Evolutionary conservation across 2,797 vertebrate species (phyloP), one percentile per base, ranked within the genome.

Genomic region (Acipenser transmontanus): DNA sequence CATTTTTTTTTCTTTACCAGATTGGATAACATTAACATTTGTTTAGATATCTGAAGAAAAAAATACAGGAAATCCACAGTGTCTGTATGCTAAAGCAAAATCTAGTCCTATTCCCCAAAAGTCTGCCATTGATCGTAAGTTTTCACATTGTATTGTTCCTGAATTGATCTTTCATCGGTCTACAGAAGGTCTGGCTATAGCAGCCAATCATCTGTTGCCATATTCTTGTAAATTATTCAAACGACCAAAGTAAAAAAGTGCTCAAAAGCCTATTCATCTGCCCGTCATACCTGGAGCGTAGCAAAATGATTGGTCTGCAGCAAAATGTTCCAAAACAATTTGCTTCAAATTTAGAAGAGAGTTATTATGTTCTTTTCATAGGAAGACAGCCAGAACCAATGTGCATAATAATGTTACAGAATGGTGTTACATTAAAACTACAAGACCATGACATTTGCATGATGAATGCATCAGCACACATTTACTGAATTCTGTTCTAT

Each of bases 361-460:
- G 87, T 86, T 84, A 88, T 90, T 89, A 78, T 84, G 85, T 88
- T 88, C 84, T 87, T 78, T 84, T 88, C 83, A 82, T 70, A 67
- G 77, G 64, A 74, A 83, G 85, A 85, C 82, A 83, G 81, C 34
- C 34, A 34, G 34, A 34, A 83, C 79, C 79, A 74, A 78, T 76
- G 82, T 86, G 87, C 87, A 91, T 90, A 89, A 90, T 88, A 86
- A 87, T 87, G 86, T 88, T 85, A 88, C 81, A 78, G 89, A 88
- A 89, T 89, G 86, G 85, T 82, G 80, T 87, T 85, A 91, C 54
- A 57, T 11, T 57, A 57, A 57, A 9, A n/a, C 85, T 80, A 78
- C 80, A 81, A 80, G 83, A 88, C 84, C 85, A 79, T 90, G 88
- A 85, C 87, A 88, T 90, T 88, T 88, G 85, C 86, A 88, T 84